Evolutionary conservation across 2,797 vertebrate genomes (phyloP).

Genomic region (Masticophis lateralis): DNA sequence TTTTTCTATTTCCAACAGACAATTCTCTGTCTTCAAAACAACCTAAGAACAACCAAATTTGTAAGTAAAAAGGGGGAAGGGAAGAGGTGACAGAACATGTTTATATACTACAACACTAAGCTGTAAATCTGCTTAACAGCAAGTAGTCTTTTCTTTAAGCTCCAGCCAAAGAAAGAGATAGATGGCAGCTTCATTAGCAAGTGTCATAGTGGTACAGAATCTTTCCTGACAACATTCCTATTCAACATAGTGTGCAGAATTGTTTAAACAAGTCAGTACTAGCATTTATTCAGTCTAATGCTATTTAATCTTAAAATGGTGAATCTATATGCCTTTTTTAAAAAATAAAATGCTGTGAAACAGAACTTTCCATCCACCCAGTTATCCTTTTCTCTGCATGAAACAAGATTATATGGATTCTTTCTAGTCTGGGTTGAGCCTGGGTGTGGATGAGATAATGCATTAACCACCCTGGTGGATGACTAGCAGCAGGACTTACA

Average conservation of each 20-base stretch:
- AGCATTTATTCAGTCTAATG: neutral
- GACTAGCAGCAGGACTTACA: neutral
- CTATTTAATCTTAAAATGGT: neutral
- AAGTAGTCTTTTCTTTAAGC: neutral
- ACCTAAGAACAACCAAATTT: neutral
- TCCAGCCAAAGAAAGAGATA: neutral
- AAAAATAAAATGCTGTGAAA: neutral
- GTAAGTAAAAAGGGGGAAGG: neutral
- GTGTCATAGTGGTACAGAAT: neutral
- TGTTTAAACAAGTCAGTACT: neutral
- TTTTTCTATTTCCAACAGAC: neutral
- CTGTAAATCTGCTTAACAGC: neutral
- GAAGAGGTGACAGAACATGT: neutral
- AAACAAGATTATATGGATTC: neutral
- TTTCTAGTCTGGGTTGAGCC: neutral
- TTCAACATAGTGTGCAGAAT: neutral
- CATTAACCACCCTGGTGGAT: neutral
- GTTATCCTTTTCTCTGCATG: neutral
- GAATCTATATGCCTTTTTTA: neutral
- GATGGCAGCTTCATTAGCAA: neutral
- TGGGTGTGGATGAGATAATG: neutral
- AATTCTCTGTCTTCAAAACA: neutral
- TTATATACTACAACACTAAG: neutral
- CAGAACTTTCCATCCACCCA: neutral
- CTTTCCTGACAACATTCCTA: neutral